Evolutionary conservation across 2,113 vertebrate species (phyloP).

Genomic region (Eulemur rufifrons): DNA sequence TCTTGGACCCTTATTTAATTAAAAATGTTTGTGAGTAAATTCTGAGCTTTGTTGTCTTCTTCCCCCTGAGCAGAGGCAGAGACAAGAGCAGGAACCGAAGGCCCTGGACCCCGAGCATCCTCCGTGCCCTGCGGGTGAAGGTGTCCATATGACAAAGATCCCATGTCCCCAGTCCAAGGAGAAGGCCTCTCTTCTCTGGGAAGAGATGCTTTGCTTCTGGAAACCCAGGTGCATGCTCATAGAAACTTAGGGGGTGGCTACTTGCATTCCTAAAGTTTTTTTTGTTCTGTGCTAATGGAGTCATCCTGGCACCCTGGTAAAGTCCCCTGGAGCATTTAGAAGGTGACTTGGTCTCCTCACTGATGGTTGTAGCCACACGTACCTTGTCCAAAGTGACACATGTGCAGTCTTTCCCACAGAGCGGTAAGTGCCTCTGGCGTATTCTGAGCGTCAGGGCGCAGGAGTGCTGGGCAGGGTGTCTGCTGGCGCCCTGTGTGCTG

Average conservation of each 20-base stretch:
- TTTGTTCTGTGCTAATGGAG: not conserved
- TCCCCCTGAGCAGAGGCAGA: not conserved
- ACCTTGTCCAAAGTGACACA: not conserved
- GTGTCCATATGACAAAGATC: not conserved
- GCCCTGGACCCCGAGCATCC: not conserved
- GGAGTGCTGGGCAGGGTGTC: not conserved
- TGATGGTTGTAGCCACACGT: no score
- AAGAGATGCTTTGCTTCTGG: not conserved
- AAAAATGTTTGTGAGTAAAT: not conserved
- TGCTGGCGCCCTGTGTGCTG: accelerated
- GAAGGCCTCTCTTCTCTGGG: not conserved
- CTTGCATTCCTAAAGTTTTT: not conserved
- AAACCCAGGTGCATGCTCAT: not conserved
- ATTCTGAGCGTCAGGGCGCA: not conserved
- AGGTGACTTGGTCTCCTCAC: not conserved
- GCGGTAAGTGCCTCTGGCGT: accelerated
- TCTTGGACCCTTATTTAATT: not conserved
- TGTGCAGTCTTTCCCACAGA: not conserved
- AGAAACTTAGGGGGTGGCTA: not conserved
- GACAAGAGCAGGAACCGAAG: not conserved
- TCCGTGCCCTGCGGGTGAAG: no score
- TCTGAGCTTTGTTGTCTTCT: not conserved
- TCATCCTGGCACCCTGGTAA: not conserved
- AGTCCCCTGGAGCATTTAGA: not conserved
- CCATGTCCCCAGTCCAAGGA: accelerated